phyloP scores from a whole-genome alignment of 2,888 invertebrate species.

The Linyphia triangularis region DNA sequence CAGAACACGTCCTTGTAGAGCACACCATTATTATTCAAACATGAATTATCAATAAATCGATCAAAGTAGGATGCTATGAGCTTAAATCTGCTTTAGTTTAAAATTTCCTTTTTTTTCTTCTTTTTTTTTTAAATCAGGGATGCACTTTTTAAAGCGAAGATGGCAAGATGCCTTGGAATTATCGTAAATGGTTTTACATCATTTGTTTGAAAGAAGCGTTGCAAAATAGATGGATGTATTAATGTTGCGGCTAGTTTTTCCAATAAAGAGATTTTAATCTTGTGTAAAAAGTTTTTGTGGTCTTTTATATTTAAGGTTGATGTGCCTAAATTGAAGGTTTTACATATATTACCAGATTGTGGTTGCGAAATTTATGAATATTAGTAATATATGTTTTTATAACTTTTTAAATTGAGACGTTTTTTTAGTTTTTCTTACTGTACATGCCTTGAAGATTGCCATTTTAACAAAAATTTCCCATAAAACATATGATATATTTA shows the following conservation, averaged over 20 bases:
- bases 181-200: conserved; percentile 41
- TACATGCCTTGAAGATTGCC: too few relatives aligned
- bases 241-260: conserved; percentile 13
- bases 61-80: conserved; percentile 3
- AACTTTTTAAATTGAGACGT: too few relatives aligned
- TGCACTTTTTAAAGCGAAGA: conserved; percentile 30
- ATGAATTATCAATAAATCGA: conserved; percentile 31
- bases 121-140: conserved; percentile 33
- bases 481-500: too few relatives aligned
- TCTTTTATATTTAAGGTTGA: conserved; percentile 1
- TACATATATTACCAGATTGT: too few relatives aligned
- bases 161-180: conserved; percentile 10
- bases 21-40: background rate
- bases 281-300: background rate
- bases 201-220: conserved; percentile 9
- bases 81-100: conserved; percentile 43
- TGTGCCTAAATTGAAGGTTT: background rate
- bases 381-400: too few relatives aligned
- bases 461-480: too few relatives aligned
- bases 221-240: conserved; percentile 24
- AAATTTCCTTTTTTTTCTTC: conserved; percentile 48
- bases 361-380: too few relatives aligned
- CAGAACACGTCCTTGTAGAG: too few relatives aligned
- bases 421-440: too few relatives aligned
- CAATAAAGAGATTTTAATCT: conserved; percentile 25